Percentiles rank a stretch among this genome's conserved stretches.
These are phyloP conservation scores for Vidua macroura DNA, from an alignment of 2,113 vertebrate genomes.

Conservation along the genomic window DNA sequence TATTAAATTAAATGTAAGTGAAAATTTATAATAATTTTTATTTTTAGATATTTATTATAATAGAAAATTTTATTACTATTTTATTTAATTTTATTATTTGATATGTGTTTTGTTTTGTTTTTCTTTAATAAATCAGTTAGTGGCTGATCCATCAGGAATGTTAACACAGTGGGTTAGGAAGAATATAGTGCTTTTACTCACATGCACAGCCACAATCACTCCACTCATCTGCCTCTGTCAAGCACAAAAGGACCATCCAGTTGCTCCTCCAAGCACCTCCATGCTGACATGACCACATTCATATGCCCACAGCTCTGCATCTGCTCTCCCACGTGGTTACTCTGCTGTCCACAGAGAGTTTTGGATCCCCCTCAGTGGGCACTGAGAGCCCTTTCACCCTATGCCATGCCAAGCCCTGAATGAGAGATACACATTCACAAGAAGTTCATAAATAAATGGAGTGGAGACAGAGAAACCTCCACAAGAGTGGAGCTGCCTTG, in stretches of 20 bases:
- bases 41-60: too few species aligned
- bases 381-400: background rate
- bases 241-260: background rate
- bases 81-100: too few species aligned
- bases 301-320: background rate
- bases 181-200: background rate
- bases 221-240: background rate
- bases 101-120: too few species aligned
- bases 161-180: background rate
- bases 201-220: background rate
- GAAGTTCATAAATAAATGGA: background rate
- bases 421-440: background rate
- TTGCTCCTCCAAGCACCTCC: background rate
- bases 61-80: too few species aligned
- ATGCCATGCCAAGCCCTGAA: background rate
- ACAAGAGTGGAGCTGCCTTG: background rate
- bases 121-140: background rate
- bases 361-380: background rate
- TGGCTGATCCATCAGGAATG: background rate
- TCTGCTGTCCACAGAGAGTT: background rate
- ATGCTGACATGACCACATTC: background rate
- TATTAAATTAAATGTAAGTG: too few species aligned
- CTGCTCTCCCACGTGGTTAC: fast-evolving
- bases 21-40: too few species aligned
- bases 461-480: background rate